Evolutionary conservation across 2,888 invertebrate species (phyloP), one percentile per base, ranked within the genome.

Genomic region (Macaria notata): DNA sequence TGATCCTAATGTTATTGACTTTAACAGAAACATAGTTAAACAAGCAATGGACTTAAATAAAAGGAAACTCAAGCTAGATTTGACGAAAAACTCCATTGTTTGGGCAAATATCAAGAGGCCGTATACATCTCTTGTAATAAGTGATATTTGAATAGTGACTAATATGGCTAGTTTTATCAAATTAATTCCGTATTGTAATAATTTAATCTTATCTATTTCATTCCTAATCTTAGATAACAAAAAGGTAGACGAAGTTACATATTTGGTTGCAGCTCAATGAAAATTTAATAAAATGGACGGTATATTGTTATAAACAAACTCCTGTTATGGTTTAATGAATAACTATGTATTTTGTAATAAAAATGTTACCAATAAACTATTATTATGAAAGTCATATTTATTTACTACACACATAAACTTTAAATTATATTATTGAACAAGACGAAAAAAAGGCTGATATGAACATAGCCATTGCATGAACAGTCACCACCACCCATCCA

Each of bases 1-100:
- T 49, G 94, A 96, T 91, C 94, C 95, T 0, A 84, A 95, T 71
- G 95, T 96, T 3, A 94, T 95, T 70, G 93, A 94, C 48, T 94
- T 94, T 57, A 96, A 96, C 82, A 92, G 94, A 49, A 92, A 93
- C 59, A 92, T 96, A 74, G 92, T 95, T 0, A 84, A 84, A 66
- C 95, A 94, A 72, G 95, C 94, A 75, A 72, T 95, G 30, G 94
- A 95, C 63, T 93, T 95, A 70, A 88, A 93, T 57, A 81, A 92
- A n/a, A 92, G 93, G 57, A 92, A 93, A 47, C 79, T 95, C 19
- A 93, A 92, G 66, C 89, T 96, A 46, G 89, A 92, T 61, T 92
- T 94, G 49, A 75, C 84, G 36, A 92, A 93, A 68, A 92, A 79
- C 71, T 78, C 67, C 67, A 68, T 83, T 52, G 86, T 68, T 63